phyloP scores from a whole-genome alignment of 2,888 invertebrate species.

The Oegoconia quadripuncta region DNA sequence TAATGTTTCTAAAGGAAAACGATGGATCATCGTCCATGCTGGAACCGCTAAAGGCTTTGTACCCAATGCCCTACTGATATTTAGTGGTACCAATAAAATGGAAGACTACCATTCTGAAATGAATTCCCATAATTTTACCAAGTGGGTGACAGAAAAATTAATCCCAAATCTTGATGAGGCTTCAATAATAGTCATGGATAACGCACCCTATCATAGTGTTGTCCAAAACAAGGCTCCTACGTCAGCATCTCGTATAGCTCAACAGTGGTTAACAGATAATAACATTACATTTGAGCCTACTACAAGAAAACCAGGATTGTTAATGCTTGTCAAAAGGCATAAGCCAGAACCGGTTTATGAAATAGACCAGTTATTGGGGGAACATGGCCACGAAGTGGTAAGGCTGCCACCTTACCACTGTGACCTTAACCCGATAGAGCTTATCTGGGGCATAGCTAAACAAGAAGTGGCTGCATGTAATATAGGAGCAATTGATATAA shows the following conservation, averaged over 20 bases:
- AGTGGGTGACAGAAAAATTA: constrained; percentile 16
- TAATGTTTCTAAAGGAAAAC: neutral
- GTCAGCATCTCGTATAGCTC: no score
- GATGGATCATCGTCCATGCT: constrained; percentile 11
- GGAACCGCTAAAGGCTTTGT: constrained; percentile 10
- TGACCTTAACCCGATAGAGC: constrained; percentile 8
- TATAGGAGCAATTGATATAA: constrained; percentile 5
- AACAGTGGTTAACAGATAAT: constrained; percentile 4
- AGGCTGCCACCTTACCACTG: constrained; percentile 7
- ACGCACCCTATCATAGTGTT: constrained; percentile 12
- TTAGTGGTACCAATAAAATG: neutral
- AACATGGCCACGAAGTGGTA: constrained; percentile 3
- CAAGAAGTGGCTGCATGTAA: constrained; percentile 6
- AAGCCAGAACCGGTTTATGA: constrained; percentile 2
- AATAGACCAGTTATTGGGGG: constrained; percentile 2
- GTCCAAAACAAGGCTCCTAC: constrained; percentile 12
- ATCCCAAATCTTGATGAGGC: constrained; percentile 14
- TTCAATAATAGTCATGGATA: constrained; percentile 11
- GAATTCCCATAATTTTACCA: constrained; percentile 16
- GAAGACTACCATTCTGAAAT: constrained; percentile 16
- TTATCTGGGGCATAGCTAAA: constrained; percentile 7
- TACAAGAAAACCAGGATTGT: constrained; percentile 10
- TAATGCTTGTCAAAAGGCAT: constrained; percentile 5
- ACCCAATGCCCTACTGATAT: constrained; percentile 2
- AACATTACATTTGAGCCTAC: constrained; percentile 8